Evolutionary conservation across 1,140 invertebrate genomes (phyloP).

Genomic region (Hycleus cichorii): DNA sequence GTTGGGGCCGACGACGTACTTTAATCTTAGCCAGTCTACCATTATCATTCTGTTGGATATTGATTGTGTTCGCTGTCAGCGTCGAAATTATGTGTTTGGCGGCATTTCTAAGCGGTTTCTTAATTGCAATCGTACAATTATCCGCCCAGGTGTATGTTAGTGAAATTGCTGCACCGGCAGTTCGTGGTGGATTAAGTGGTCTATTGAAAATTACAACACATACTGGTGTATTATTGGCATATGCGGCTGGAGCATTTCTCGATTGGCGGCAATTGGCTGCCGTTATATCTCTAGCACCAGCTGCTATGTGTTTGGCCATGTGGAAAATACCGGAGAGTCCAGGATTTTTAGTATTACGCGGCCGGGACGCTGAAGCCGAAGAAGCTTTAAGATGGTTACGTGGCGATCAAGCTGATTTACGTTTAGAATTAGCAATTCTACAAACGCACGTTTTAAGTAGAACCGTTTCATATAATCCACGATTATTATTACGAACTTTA

Average conservation of each 20-base stretch:
- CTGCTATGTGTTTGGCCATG: constrained; percentile 59
- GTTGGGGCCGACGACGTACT: constrained; percentile 60
- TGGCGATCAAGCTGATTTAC: constrained; percentile 63
- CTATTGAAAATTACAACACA: constrained; percentile 79
- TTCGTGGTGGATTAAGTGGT: constrained; percentile 76
- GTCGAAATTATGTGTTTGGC: constrained; percentile 70
- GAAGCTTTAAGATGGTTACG: constrained; percentile 68
- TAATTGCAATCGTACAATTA: constrained; percentile 70
- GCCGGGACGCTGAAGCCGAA: constrained; percentile 70
- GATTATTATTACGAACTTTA: constrained; percentile 27
- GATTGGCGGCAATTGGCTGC: constrained; percentile 75
- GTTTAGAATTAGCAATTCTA: constrained; percentile 59
- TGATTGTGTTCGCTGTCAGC: constrained; percentile 63
- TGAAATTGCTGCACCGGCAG: constrained; percentile 79
- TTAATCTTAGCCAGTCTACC: constrained; percentile 63
- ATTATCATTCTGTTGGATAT: constrained; percentile 65
- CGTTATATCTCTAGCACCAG: constrained; percentile 64
- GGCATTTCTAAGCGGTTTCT: constrained; percentile 70
- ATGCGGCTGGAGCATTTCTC: constrained; percentile 69
- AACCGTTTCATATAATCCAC: constrained; percentile 25
- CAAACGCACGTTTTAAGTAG: constrained; percentile 57
- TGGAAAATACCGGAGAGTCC: constrained; percentile 78
- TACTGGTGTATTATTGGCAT: constrained; percentile 73
- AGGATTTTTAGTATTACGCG: constrained; percentile 65
- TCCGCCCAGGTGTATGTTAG: constrained; percentile 81